Percentiles rank a stretch among this genome's conserved stretches.
phyloP scores from a whole-genome alignment of 2,888 invertebrate genomes.

The Apantesis nais region DNA sequence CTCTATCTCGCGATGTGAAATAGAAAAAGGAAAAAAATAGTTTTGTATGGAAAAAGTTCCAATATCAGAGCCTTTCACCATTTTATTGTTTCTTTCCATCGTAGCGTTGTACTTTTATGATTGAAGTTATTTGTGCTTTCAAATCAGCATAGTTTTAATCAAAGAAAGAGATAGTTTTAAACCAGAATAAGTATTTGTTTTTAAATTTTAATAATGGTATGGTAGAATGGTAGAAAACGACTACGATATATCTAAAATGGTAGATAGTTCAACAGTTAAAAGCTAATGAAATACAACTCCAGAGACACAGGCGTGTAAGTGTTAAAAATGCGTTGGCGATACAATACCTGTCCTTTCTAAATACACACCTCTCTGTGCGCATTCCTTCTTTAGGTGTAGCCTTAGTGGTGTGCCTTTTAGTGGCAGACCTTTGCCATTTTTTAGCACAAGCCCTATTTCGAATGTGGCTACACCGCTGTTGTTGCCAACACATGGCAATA shows the following conservation, averaged over 20 bases:
- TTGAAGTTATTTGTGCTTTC: neutral
- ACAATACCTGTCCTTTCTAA: conserved; percentile 87
- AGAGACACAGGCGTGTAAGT: conserved; percentile 74
- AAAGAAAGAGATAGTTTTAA: neutral
- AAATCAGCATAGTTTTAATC: neutral
- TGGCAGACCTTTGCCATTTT: conserved; percentile 91
- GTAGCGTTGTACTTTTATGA: neutral
- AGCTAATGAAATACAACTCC: conserved; percentile 39
- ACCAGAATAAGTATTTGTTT: no score
- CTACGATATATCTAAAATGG: neutral
- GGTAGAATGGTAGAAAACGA: neutral
- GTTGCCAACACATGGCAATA: conserved; percentile 94
- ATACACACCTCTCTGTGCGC: conserved; percentile 96
- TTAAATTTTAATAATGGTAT: neutral
- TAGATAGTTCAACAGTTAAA: neutral
- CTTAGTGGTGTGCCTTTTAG: conserved; percentile 95
- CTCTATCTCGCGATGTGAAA: neutral
- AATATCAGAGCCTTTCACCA: neutral
- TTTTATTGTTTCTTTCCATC: neutral
- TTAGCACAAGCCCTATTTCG: conserved; percentile 93
- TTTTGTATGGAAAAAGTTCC: neutral
- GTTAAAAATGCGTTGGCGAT: conserved; percentile 87
- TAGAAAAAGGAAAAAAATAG: neutral
- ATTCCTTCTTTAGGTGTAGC: conserved; percentile 95
- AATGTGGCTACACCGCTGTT: conserved; percentile 95